phyloP scores from a whole-genome alignment of 2,113 vertebrate genomes.

The Halichoerus grypus region DNA sequence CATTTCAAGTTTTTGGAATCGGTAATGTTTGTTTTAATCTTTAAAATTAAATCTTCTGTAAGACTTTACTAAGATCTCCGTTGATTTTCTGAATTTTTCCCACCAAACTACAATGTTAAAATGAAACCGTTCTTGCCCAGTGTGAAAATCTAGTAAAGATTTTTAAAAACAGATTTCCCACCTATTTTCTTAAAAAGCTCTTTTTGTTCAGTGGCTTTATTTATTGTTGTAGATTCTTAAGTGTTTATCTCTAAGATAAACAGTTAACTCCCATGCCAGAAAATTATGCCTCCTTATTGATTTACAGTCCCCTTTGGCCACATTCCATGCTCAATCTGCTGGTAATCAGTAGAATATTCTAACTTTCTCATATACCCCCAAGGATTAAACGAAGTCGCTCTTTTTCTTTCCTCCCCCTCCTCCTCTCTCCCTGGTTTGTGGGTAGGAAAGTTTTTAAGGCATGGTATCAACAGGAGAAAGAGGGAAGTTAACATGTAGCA shows the following conservation, averaged over 20 bases:
- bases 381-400: neutral
- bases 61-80: neutral
- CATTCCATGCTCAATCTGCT: slow-evolving; percentile 58
- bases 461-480: neutral
- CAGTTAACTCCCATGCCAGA: slow-evolving; percentile 61
- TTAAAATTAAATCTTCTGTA: slow-evolving; percentile 59
- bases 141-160: slow-evolving; percentile 30
- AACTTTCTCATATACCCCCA: slow-evolving; percentile 51
- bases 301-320: slow-evolving; percentile 66
- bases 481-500: neutral
- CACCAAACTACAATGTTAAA: slow-evolving; percentile 2
- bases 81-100: slow-evolving; percentile 35
- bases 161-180: slow-evolving; percentile 32
- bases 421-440: neutral
- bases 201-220: slow-evolving; percentile 19
- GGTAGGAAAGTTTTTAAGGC: slow-evolving; percentile 29
- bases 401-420: neutral
- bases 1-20: slow-evolving; percentile 70
- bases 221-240: slow-evolving; percentile 42
- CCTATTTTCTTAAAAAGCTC: neutral
- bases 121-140: neutral
- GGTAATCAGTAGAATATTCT: slow-evolving; percentile 44
- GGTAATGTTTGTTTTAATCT: slow-evolving; percentile 72
- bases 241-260: slow-evolving; percentile 74
- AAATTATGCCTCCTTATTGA: slow-evolving; percentile 53